Evolutionary conservation across 1,140 invertebrate species (phyloP).

Genomic region (Diabrotica undecimpunctata): DNA sequence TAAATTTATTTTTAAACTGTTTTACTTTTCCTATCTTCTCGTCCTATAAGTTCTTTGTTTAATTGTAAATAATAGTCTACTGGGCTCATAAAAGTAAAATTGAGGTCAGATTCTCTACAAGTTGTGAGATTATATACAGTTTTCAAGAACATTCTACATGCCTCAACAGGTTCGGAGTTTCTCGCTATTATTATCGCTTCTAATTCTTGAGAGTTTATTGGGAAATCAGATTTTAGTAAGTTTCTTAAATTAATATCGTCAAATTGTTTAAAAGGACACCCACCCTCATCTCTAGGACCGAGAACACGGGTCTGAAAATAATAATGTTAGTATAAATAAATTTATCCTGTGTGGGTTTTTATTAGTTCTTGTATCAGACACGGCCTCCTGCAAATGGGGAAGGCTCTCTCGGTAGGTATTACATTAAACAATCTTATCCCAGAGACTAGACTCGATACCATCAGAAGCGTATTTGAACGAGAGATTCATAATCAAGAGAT

Average conservation of each 20-base stretch:
- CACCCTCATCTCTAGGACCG: conserved; percentile 54
- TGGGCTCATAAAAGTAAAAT: conserved; percentile 9
- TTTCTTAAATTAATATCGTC: conserved; percentile 47
- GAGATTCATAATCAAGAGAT: no score
- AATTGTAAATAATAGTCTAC: conserved; percentile 14
- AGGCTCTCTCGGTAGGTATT: no score
- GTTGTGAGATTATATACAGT: conserved; percentile 7
- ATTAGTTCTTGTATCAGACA: no score
- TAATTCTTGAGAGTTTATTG: conserved; percentile 15
- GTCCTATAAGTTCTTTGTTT: neutral
- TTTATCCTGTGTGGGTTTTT: neutral
- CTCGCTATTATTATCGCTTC: conserved; percentile 25
- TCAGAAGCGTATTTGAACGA: no score
- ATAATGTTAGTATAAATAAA: conserved; percentile 33
- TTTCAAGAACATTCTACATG: conserved; percentile 20
- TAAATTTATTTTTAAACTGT: no score
- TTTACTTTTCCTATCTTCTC: no score
- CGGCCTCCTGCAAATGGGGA: neutral
- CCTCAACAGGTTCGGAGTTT: conserved; percentile 17
- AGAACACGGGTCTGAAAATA: conserved; percentile 52
- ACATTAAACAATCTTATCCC: no score
- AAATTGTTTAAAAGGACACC: conserved; percentile 60
- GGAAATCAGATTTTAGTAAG: conserved; percentile 29
- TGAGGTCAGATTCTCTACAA: neutral
- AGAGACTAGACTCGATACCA: no score